Base-by-base conservation (phyloP, 2,888 invertebrate genomes). In the Xanthia icteritia region DNA sequence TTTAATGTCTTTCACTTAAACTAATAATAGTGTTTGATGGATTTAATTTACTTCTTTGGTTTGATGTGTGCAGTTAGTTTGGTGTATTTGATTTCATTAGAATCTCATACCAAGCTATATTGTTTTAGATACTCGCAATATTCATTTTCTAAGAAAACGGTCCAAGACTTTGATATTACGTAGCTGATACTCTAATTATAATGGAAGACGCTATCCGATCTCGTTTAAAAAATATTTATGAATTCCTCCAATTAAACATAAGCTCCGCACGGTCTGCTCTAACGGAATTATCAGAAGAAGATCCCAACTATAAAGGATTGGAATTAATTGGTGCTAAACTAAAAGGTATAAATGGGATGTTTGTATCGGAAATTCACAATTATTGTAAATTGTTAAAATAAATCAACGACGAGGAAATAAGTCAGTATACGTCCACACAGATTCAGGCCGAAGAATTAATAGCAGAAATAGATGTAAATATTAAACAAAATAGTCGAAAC, bases 281-380 rank as follows among this genome's bases (percentile, higher is more conserved):
- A 31, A 61, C 61, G 9, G 60, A 60, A 17, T 9, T 60, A 31
- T 20, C 60, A 31, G 31, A 31, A n/a, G n/a, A n/a, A 20, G 31
- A 61, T 20, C 9, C 31, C 60, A 17, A 27, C 27, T 60, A 60
- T 5, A 48, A 48, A 48, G 17, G 48, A 17, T 48, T 48, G 17
- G 48, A 48, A 48, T 1, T 48, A 48, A 48, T 48, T 48, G 48
- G 60, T 31, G 27, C 60, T 31, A 60, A 60, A 60, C 27, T 60
- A 27, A 60, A 31, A 60, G 60, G 27, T 48, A 17, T 61, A 61
- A 61, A 61, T 61, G 31, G 31, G 20, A 60, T 60, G 60, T 31
- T 60, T 60, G 60, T 60, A 31, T 60, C 20, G 60, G 27, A 60
- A 64, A 60, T 60, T 60, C 60, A 60, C 60, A 60, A 60, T 60